Percentiles rank a stretch among this genome's conserved stretches.
Conservation (phyloP, 1,140 invertebrate genomes). For the Zaprionus camerounensis region DNA sequence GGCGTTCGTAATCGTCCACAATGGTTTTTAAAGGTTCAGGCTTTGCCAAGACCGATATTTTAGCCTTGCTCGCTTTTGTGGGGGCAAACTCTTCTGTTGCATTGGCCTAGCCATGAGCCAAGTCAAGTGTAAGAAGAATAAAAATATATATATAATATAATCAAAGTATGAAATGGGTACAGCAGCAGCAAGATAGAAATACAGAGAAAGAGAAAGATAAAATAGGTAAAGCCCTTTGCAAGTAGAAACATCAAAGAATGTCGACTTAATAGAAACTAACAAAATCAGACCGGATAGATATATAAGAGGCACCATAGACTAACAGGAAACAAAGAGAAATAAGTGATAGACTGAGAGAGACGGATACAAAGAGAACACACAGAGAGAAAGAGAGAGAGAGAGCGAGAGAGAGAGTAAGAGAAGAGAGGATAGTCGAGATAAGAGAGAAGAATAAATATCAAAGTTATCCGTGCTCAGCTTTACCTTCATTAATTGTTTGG, state of each 20-base stretch:
- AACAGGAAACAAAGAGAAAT: background rate
- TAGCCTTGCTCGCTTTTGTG: constrained; percentile 53
- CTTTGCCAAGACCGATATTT: constrained; percentile 67
- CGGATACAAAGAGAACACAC: background rate
- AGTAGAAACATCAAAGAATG: no score
- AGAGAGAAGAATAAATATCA: background rate
- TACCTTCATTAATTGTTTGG: constrained; percentile 84
- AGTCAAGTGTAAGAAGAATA: background rate
- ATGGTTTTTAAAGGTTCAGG: constrained; percentile 64
- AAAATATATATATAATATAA: background rate
- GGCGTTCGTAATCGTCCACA: constrained; percentile 85
- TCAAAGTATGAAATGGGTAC: background rate
- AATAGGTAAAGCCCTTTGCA: background rate
- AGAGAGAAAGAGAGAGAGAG: constrained; percentile 18
- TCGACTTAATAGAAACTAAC: no score
- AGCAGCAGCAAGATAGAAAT: background rate
- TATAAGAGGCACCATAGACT: no score
- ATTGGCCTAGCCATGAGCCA: constrained; percentile 55
- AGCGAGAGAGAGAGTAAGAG: constrained; percentile 17
- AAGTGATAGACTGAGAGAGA: constrained; percentile 1
- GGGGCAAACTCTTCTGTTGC: constrained; percentile 55
- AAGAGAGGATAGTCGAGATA: background rate
- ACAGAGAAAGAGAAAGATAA: background rate
- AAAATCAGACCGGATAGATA: no score
- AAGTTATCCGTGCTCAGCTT: constrained; percentile 18